These are phyloP conservation scores for Lasioglossum morio DNA, from an alignment of 2,888 invertebrate genomes.

Conservation along the genomic window DNA sequence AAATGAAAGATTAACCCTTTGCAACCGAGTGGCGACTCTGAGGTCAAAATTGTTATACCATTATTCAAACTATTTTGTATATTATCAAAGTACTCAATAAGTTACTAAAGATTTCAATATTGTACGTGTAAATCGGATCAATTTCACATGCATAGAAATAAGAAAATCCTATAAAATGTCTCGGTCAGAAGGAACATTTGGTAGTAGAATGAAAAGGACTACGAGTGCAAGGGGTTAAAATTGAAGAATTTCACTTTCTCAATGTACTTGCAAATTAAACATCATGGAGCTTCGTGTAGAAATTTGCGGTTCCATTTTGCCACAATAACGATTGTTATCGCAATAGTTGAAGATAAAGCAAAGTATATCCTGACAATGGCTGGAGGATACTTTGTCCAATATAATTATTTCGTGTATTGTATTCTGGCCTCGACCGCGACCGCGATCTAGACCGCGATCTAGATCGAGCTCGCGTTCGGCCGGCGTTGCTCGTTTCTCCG, in stretches of 20 bases:
- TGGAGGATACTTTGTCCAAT: neutral
- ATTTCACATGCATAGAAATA: neutral
- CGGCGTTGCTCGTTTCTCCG: neutral
- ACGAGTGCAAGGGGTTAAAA: neutral
- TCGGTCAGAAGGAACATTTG: neutral
- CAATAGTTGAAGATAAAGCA: neutral
- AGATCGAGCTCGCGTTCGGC: slow-evolving; percentile 4
- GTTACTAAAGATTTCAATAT: neutral
- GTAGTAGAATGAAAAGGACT: neutral
- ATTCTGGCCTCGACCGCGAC: slow-evolving; percentile 6
- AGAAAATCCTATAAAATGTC: neutral
- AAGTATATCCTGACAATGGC: neutral
- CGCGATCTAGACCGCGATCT: slow-evolving; percentile 9
- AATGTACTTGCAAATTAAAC: neutral
- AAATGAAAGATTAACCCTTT: too few species aligned
- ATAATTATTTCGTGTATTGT: slow-evolving; percentile 1
- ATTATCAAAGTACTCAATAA: neutral
- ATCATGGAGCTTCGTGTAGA: neutral
- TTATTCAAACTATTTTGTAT: too few species aligned
- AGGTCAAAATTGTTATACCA: neutral
- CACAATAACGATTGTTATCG: neutral
- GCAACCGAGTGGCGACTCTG: too few species aligned
- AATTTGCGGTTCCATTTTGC: neutral
- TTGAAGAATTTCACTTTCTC: neutral
- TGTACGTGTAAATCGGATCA: too few species aligned